Percentiles rank a stretch among this genome's conserved stretches.
Evolutionary conservation across 2,113 vertebrate species (phyloP).

Genomic region (Alouatta palliata): DNA sequence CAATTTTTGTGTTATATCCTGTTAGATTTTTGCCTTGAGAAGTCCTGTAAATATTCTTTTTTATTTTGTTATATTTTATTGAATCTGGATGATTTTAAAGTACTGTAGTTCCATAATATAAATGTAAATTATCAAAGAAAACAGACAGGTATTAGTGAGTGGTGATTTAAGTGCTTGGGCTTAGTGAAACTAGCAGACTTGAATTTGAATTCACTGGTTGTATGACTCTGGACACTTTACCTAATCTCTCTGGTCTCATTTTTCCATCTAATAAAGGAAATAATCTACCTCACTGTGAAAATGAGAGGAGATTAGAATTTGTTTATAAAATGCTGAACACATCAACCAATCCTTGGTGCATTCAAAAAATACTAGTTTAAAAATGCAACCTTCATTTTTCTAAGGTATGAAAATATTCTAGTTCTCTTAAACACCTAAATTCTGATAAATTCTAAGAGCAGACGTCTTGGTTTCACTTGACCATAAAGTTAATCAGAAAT

Average conservation of each 20-base stretch:
- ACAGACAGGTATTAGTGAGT: neutral
- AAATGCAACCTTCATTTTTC: neutral
- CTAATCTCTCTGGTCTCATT: constrained; percentile 1
- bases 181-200: constrained; percentile 31
- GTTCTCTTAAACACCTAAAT: neutral
- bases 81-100: neutral
- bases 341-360: neutral
- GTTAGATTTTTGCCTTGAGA: constrained; percentile 12
- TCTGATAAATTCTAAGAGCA: neutral
- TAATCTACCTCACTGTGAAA: neutral
- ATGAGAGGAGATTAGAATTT: constrained; percentile 40
- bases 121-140: constrained; percentile 30
- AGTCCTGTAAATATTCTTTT: constrained; percentile 27
- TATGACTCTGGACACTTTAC: neutral
- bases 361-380: constrained; percentile 38
- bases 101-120: neutral
- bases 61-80: constrained; percentile 27
- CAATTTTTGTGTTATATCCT: neutral
- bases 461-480: neutral
- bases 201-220: neutral
- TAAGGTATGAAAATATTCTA: neutral
- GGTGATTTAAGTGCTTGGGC: neutral
- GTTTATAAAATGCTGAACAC: constrained; percentile 17
- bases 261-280: neutral
- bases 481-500: neutral